phyloP scores from a whole-genome alignment of 2,113 vertebrate genomes.

The Turdus rufiventris region DNA sequence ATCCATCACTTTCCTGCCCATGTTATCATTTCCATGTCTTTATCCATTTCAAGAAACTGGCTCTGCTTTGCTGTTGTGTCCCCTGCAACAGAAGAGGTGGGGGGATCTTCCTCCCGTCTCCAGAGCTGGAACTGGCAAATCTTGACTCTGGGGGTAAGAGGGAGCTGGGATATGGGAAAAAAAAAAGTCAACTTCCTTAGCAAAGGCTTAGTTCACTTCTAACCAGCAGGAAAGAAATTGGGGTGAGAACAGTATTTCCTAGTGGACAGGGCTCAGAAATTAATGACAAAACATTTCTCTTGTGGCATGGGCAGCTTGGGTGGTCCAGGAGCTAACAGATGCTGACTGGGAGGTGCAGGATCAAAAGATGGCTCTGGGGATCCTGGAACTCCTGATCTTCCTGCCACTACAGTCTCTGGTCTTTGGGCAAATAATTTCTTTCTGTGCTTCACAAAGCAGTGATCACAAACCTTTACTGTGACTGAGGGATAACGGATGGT shows the following conservation, averaged over 20 bases:
- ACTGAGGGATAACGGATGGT: not conserved
- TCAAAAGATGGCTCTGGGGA: not conserved
- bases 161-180: not conserved
- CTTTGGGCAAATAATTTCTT: not conserved
- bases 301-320: not conserved
- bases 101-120: not conserved
- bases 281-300: not conserved
- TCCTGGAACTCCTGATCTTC: not conserved
- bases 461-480: not conserved
- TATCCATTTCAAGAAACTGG: conserved; percentile 60
- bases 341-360: not conserved
- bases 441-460: not conserved
- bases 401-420: not conserved
- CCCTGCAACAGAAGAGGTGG: not conserved
- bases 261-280: not conserved
- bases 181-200: not conserved
- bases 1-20: not conserved
- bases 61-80: not conserved
- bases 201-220: not conserved
- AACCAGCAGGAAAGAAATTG: not conserved
- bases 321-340: not conserved
- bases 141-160: not conserved
- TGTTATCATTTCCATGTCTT: conserved; percentile 33
- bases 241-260: not conserved
- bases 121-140: conserved; percentile 1